Evolutionary conservation across 1,140 invertebrate species (phyloP).

Genomic region (Patella vulgata): DNA sequence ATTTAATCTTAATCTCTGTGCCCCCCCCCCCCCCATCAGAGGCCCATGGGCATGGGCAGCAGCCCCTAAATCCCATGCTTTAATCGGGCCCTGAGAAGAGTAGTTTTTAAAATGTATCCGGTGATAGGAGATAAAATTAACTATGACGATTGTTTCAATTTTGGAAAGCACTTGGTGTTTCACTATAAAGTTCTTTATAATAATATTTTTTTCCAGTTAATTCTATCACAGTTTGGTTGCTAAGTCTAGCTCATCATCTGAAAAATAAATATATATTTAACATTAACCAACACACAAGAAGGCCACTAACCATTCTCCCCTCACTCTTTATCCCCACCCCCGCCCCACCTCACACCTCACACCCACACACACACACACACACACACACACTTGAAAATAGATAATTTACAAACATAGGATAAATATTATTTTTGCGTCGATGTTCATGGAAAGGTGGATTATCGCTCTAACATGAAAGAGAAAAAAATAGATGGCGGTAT

Average conservation of each 20-base stretch:
- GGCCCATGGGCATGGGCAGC: too few relatives aligned
- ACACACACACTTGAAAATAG: conserved; percentile 5
- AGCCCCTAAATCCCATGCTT: too few relatives aligned
- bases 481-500: neutral
- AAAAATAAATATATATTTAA: neutral
- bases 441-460: neutral
- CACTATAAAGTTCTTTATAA: neutral
- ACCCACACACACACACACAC: conserved; percentile 10
- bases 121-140: too few relatives aligned
- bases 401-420: neutral
- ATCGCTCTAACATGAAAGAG: neutral
- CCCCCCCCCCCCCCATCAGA: too few relatives aligned
- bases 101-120: too few relatives aligned
- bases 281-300: neutral
- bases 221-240: neutral
- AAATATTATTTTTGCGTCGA: neutral
- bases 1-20: too few relatives aligned
- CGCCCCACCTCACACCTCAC: neutral
- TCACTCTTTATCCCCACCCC: neutral
- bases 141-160: neutral
- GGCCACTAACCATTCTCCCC: neutral
- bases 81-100: too few relatives aligned
- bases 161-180: neutral
- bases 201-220: neutral
- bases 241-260: neutral